Evolutionary conservation across 2,888 invertebrate species (phyloP), one percentile per base, ranked within the genome.

Genomic region (Allolobophora icterica): DNA sequence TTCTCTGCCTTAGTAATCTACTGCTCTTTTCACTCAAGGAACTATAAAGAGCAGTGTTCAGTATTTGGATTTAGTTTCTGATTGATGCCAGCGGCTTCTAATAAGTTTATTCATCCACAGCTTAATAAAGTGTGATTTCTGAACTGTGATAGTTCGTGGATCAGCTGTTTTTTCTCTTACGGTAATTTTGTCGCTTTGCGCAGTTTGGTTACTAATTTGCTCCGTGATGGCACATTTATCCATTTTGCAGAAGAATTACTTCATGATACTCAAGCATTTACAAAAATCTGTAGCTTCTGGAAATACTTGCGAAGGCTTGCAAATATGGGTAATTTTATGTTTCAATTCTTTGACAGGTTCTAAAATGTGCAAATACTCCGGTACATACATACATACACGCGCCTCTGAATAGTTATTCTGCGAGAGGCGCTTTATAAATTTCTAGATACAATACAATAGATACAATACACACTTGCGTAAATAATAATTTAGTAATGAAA

Each of bases 81-180:
- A n/a, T 71, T n/a, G 71, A 71, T 71, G n/a, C 30, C n/a, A 71
- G 71, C n/a, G 4, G 30, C 17, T 71, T n/a, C n/a, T 30, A 1
- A 6, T 52, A 52, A 15, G 52, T 52, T 21, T 52, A 24, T 21
- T 71, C 71, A 71, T 17, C 71, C 30, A 11, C 8, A 71, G 30
- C 71, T 71, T 71, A n/a, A n/a, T n/a, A 71, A 71, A 71, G 30
- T 71, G 71, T 71, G 30, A 71, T 71, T 71, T 71, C n/a, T 71
- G n/a, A 71, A n/a, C n/a, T 71, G 71, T n/a, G 71, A 71, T 71
- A 71, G 71, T n/a, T 71, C 17, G n/a, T 71, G 71, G n/a, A n/a
- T 71, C 71, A 71, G n/a, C n/a, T 71, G 3, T 71, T n/a, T 71
- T 11, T 71, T n/a, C n/a, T n/a, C n/a, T n/a, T n/a, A n/a, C n/a